Conservation (phyloP, 2,113 vertebrate species). For the Copsychus sechellarum region DNA sequence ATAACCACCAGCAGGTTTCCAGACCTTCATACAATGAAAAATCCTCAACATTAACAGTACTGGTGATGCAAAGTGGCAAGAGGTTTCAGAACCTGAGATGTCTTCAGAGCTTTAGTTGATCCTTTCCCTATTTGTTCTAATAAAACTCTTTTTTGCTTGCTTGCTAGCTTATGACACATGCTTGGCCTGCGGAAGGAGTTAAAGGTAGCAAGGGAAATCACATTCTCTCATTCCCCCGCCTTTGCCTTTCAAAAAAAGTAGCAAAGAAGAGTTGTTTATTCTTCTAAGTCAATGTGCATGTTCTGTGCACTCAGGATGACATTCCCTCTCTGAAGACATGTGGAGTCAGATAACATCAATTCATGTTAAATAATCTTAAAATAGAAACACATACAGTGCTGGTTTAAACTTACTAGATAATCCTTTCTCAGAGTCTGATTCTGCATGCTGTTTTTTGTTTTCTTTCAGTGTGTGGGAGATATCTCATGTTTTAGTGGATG, state of each 20-base stretch:
- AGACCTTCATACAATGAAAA: not conserved
- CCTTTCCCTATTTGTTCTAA: not conserved
- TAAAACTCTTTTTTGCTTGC: not conserved
- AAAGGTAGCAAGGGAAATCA: not conserved
- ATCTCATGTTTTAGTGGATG: not conserved
- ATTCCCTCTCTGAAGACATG: not conserved
- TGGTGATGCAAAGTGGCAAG: not conserved
- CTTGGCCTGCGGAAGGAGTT: not conserved
- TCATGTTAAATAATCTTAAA: slow-evolving; percentile 37
- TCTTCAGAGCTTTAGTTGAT: not conserved
- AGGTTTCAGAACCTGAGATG: not conserved
- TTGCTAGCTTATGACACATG: not conserved
- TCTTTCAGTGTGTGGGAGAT: not conserved
- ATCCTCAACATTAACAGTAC: not conserved
- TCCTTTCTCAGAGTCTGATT: not conserved
- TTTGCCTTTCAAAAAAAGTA: not conserved
- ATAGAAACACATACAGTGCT: slow-evolving; percentile 1
- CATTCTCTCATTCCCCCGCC: not conserved
- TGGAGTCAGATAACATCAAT: not conserved
- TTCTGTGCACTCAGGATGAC: not conserved
- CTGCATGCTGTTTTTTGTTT: not conserved
- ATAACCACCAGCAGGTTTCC: not conserved
- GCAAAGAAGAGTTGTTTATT: not conserved
- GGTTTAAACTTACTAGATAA: not conserved
- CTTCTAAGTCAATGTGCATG: not conserved